Evolutionary conservation across 2,888 invertebrate genomes (phyloP).

Genomic region (Zygothrica quintamaculata): DNA sequence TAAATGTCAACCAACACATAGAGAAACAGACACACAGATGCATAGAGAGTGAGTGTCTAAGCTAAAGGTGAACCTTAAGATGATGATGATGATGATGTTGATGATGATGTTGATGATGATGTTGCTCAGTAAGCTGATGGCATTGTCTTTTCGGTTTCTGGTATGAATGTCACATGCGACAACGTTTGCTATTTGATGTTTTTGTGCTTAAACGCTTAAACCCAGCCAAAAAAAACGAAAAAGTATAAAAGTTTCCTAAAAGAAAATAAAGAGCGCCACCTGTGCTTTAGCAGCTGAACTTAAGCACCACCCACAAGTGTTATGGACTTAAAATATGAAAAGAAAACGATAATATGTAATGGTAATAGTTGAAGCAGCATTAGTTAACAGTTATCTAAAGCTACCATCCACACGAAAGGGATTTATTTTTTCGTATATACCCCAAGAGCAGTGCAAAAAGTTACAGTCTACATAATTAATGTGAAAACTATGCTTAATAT

Average conservation of each 20-base stretch:
- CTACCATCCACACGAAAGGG: too few species aligned
- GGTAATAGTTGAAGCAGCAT: constrained; percentile 20
- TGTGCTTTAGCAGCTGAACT: constrained; percentile 12
- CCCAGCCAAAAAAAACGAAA: constrained; percentile 24
- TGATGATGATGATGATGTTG: not conserved
- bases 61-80: not conserved
- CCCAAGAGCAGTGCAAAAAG: too few species aligned
- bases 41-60: not conserved
- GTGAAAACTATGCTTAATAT: too few species aligned
- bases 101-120: not conserved
- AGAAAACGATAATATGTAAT: not conserved
- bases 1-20: constrained; percentile 14
- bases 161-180: constrained; percentile 49
- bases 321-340: not conserved
- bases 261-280: constrained; percentile 16
- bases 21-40: not conserved
- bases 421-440: too few species aligned
- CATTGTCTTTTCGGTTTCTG: constrained; percentile 22
- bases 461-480: too few species aligned
- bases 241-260: constrained; percentile 24
- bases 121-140: constrained; percentile 20
- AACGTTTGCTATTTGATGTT: constrained; percentile 57
- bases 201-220: constrained; percentile 40
- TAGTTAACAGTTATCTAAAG: too few species aligned
- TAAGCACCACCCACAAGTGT: constrained; percentile 8